phyloP scores from a whole-genome alignment of 2,113 vertebrate species.

The Mungos mungo region DNA sequence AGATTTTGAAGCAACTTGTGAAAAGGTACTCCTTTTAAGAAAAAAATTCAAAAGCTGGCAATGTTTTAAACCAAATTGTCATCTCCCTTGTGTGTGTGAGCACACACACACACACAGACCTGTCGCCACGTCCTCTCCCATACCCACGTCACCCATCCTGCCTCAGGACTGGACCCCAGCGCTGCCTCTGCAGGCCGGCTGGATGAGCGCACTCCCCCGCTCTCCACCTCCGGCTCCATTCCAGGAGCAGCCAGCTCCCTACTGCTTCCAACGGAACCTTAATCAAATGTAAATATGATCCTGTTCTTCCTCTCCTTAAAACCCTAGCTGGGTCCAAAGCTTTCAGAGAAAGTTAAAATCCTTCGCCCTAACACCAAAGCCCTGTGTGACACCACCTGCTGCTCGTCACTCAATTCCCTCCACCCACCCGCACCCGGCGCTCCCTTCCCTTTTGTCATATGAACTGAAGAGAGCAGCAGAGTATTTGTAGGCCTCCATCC shows the following conservation, averaged over 20 bases:
- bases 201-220: background rate
- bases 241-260: background rate
- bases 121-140: background rate
- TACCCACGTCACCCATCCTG: background rate
- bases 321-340: background rate
- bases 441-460: background rate
- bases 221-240: background rate
- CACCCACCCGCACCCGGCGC: background rate
- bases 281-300: background rate
- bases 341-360: background rate
- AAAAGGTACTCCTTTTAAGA: background rate
- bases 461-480: background rate
- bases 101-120: background rate
- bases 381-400: background rate
- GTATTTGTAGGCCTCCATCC: background rate
- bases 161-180: background rate
- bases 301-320: background rate
- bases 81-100: background rate
- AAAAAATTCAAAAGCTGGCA: background rate
- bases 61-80: background rate
- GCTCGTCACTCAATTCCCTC: background rate
- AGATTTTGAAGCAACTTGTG: background rate
- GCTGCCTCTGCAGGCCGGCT: background rate
- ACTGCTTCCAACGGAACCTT: background rate
- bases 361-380: background rate